A percentile compares a stretch with the other conserved stretches of the same genome.
Evolutionary conservation across 2,113 vertebrate genomes (phyloP).

Genomic region (Anas platyrhynchos): DNA sequence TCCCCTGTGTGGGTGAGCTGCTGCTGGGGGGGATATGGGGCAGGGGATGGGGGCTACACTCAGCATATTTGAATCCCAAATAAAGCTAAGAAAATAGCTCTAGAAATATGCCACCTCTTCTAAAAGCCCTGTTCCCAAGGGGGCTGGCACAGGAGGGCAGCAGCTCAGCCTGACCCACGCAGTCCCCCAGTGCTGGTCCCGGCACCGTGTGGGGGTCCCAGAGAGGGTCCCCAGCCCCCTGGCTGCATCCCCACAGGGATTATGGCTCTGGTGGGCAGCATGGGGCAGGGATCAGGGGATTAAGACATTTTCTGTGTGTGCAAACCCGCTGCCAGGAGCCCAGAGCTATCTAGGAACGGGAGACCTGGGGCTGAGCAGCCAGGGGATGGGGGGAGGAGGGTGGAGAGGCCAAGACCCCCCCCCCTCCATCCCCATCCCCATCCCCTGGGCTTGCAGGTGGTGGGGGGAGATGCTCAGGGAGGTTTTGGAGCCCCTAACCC

Average conservation of each 20-base stretch:
- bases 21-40: not conserved
- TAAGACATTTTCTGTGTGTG: slow-evolving; percentile 47
- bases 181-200: accelerated
- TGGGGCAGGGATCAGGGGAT: not conserved
- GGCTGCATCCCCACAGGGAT: not conserved
- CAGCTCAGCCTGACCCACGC: not conserved
- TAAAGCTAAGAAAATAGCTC: not conserved
- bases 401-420: not conserved
- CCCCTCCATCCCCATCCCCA: accelerated
- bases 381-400: not conserved
- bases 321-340: slow-evolving; percentile 5
- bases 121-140: not conserved
- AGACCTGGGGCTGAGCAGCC: accelerated
- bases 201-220: not conserved
- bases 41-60: not conserved
- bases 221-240: not conserved
- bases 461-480: not conserved
- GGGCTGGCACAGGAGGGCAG: not conserved
- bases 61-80: not conserved
- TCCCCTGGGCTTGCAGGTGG: not conserved
- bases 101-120: not conserved
- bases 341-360: not conserved
- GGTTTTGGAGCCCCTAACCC: not conserved
- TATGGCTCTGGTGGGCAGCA: not conserved
- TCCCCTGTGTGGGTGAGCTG: not conserved